Evolutionary conservation across 2,888 invertebrate species (phyloP), one percentile per base, ranked within the genome.

Genomic region (Amphipyra berbera): DNA sequence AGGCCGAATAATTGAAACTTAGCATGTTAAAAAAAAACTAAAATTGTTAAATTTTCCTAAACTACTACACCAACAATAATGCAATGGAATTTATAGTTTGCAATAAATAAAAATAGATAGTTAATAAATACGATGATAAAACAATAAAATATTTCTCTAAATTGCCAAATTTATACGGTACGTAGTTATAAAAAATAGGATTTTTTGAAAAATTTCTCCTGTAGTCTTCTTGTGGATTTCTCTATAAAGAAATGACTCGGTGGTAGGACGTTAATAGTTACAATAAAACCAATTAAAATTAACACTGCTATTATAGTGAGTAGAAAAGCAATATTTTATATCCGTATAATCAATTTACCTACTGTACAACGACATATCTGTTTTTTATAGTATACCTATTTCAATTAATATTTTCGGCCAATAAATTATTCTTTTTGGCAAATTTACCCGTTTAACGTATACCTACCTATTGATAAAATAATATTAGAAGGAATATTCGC

Each of bases 101-200:
- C 90, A 75, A 85, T 82, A 21, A 79, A 82, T 83, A 82, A 83
- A 84, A 81, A 83, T 90, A 89, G 88, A 88, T 89, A 91, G 87
- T 78, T 67, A 78, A 79, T 81, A 82, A 88, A 90, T 86, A 87
- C 80, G 84, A 90, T 82, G 79, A 78, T 83, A 85, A 88, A 87
- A 87, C 87, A 87, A 89, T 88, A 89, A 91, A 90, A 87, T 85
- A 88, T 88, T 88, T 90, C 89, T 88, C 89, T 90, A 63, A 68
- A 91, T 89, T 90, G 90, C 91, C 93, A 92, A 91, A 90, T 90
- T 92, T 91, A 85, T 92, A 82, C 91, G 83, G 89, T 94, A 94
- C 82, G 87, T 93, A 93, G 90, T 76, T 82, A 81, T 86, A 84
- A 86, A 82, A 83, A 79, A 88, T 90, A 91, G 89, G 79, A 78